A percentile compares a stretch with the other conserved stretches of the same genome.
Evolutionary conservation across 2,113 vertebrate species (phyloP).

Genomic region (Pluvialis apricaria): DNA sequence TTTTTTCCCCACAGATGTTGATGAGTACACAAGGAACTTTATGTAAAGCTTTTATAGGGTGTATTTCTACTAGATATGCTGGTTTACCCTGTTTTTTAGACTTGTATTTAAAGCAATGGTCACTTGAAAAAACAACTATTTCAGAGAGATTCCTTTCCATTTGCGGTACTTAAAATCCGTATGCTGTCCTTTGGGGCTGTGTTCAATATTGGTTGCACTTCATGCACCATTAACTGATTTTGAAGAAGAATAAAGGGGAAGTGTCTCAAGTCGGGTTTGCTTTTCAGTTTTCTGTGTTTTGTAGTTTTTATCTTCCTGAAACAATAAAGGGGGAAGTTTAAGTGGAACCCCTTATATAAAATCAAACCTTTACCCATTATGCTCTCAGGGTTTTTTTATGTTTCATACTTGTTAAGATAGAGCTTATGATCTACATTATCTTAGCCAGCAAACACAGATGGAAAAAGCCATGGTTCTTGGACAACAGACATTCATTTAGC

Average conservation of each 20-base stretch:
- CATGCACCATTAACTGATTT: neutral
- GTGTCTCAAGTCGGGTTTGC: neutral
- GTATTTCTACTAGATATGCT: neutral
- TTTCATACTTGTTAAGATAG: neutral
- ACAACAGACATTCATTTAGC: neutral
- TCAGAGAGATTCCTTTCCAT: neutral
- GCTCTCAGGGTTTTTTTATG: neutral
- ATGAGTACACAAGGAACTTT: neutral
- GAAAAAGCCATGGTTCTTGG: neutral
- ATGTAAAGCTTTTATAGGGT: neutral
- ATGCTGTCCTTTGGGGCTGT: neutral
- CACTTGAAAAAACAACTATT: neutral
- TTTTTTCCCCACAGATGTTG: neutral
- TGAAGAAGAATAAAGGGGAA: neutral
- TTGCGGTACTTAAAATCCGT: neutral
- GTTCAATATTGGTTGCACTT: neutral
- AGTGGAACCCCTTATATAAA: neutral
- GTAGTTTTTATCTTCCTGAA: neutral
- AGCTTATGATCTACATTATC: neutral
- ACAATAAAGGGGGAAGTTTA: neutral
- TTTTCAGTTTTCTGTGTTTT: neutral
- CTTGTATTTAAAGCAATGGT: neutral
- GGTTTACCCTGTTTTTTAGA: neutral
- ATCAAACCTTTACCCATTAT: neutral
- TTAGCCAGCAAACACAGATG: neutral